A percentile compares a stretch with the other conserved stretches of the same genome.
phyloP scores from a whole-genome alignment of 2,113 vertebrate genomes.

The Trematomus loennbergii region DNA sequence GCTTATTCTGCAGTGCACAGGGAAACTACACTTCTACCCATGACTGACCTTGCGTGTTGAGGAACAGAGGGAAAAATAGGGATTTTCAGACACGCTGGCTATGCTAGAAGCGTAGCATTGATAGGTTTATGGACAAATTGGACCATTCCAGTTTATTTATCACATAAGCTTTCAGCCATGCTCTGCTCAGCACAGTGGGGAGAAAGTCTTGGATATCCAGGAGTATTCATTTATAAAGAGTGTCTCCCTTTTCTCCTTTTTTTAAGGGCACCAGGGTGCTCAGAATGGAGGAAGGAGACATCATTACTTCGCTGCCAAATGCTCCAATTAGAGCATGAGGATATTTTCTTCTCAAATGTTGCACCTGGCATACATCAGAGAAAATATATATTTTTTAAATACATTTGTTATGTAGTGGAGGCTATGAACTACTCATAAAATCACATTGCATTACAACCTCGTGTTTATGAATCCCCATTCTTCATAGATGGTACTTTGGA shows the following conservation, averaged over 20 bases:
- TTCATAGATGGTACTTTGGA: constrained; percentile 11
- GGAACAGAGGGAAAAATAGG: constrained; percentile 23
- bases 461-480: constrained; percentile 21
- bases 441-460: neutral
- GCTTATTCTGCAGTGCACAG: neutral
- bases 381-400: neutral
- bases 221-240: constrained; percentile 69
- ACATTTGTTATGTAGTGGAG: neutral
- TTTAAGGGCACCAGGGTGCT: constrained; percentile 56
- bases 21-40: constrained; percentile 5
- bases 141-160: constrained; percentile 57
- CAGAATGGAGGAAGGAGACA: constrained; percentile 51
- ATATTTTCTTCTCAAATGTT: constrained; percentile 51
- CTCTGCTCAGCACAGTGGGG: constrained; percentile 49
- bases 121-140: constrained; percentile 61
- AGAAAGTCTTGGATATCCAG: constrained; percentile 53
- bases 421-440: neutral
- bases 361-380: constrained; percentile 46
- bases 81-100: constrained; percentile 23
- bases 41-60: constrained; percentile 21
- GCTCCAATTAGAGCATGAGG: constrained; percentile 68
- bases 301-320: constrained; percentile 65
- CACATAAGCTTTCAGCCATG: constrained; percentile 28
- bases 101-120: constrained; percentile 32
- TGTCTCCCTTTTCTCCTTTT: constrained; percentile 37